These are phyloP conservation scores for Eristalinus aeneus DNA, from an alignment of 2,888 invertebrate species.

Conservation along the genomic window DNA sequence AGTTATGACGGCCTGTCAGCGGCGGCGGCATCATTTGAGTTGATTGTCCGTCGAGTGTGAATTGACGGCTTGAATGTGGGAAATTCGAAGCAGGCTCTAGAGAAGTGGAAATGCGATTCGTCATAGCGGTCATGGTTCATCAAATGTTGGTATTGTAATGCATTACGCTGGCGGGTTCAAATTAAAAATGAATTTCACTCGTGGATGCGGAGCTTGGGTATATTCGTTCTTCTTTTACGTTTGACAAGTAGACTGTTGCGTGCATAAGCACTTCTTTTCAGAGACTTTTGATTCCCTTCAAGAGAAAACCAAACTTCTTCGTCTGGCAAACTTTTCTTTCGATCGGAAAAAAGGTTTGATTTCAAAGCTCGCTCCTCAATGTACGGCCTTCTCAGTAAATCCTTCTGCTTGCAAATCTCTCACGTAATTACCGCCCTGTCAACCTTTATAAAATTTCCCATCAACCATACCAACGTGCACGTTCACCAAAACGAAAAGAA, in stretches of 20 bases:
- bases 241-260: too few relatives aligned
- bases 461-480: constrained; percentile 5
- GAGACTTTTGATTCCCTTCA: too few relatives aligned
- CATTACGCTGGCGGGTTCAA: too few relatives aligned
- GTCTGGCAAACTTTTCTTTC: too few relatives aligned
- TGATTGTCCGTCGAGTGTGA: neutral
- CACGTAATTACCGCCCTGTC: neutral
- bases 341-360: too few relatives aligned
- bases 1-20: neutral
- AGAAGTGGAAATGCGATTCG: neutral
- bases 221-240: too few relatives aligned
- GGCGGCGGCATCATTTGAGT: neutral
- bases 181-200: too few relatives aligned
- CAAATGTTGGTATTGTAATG: neutral
- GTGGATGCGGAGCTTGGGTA: too few relatives aligned
- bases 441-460: neutral
- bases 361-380: too few relatives aligned
- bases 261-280: too few relatives aligned
- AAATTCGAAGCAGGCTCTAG: neutral
- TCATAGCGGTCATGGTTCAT: neutral
- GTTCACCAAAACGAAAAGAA: neutral
- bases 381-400: too few relatives aligned
- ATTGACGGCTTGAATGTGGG: neutral
- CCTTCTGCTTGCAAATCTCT: neutral
- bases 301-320: too few relatives aligned